Evolutionary conservation across 2,888 invertebrate genomes (phyloP).

Genomic region (Harmothoe impar): DNA sequence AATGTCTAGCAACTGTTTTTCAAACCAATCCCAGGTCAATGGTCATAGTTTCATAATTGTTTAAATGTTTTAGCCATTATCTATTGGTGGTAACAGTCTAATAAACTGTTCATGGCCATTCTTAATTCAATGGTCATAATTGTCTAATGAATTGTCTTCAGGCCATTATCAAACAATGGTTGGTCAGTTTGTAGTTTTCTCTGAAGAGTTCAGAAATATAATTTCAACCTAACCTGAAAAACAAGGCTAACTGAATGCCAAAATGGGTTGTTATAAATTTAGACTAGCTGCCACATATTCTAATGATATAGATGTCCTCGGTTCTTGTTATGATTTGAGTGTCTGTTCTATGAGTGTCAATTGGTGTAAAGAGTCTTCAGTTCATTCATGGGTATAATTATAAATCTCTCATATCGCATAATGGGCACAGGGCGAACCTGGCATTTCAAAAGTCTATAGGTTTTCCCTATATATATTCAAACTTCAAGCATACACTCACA

Average conservation of each 20-base stretch:
- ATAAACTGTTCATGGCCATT: too few relatives aligned
- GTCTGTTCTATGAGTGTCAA: not conserved
- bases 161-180: too few relatives aligned
- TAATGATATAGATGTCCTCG: not conserved
- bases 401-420: not conserved
- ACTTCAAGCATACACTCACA: constrained; percentile 30
- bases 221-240: not conserved
- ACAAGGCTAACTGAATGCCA: not conserved
- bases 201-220: too few relatives aligned
- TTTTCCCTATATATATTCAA: not conserved
- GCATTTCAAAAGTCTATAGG: not conserved
- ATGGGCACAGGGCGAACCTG: not conserved
- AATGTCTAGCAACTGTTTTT: too few relatives aligned
- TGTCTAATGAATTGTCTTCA: too few relatives aligned
- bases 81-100: too few relatives aligned
- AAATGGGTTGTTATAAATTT: not conserved
- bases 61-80: too few relatives aligned
- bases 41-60: too few relatives aligned
- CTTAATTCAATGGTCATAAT: too few relatives aligned
- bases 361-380: not conserved
- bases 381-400: not conserved
- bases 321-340: not conserved
- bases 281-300: not conserved
- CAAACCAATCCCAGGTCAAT: too few relatives aligned
- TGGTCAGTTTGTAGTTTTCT: too few relatives aligned